Evolutionary conservation across 2,888 invertebrate genomes (phyloP).

Genomic region (Machimus atricapillus): DNA sequence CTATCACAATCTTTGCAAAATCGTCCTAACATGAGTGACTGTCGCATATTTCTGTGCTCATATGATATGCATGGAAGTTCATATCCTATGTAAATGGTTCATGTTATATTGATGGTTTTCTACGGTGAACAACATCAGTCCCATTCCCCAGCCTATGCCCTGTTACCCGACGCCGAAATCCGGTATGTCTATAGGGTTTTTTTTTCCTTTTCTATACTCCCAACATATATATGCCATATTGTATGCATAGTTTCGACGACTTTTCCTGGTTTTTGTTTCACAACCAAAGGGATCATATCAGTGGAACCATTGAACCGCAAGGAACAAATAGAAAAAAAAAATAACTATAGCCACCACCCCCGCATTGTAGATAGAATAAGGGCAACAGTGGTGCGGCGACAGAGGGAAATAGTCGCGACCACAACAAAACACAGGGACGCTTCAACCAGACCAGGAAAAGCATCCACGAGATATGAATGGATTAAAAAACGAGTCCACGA

Average conservation of each 20-base stretch:
- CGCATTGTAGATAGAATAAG: not conserved
- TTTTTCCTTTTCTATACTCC: not conserved
- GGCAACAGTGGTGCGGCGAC: not conserved
- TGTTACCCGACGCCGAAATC: not conserved
- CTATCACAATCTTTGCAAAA: not conserved
- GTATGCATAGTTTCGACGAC: not conserved
- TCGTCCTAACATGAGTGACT: not conserved
- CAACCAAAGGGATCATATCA: not conserved
- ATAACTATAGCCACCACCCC: not conserved
- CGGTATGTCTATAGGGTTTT: not conserved
- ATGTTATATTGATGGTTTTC: constrained; percentile 7
- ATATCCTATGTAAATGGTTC: constrained; percentile 5
- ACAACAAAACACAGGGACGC: not conserved
- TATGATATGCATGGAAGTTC: constrained; percentile 8
- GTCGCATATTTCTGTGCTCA: not conserved
- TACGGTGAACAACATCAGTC: not conserved
- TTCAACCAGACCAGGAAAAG: not conserved
- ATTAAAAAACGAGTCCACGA: not conserved
- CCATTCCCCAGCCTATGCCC: not conserved
- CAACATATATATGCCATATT: not conserved
- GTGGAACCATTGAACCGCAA: not conserved
- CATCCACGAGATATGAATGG: not conserved
- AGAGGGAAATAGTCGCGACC: not conserved
- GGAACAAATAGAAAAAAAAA: not conserved
- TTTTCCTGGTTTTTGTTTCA: not conserved